Evolutionary conservation across 2,113 vertebrate genomes (phyloP), one percentile per base, ranked within the genome.

Genomic region (Typhlomys cinereus): DNA sequence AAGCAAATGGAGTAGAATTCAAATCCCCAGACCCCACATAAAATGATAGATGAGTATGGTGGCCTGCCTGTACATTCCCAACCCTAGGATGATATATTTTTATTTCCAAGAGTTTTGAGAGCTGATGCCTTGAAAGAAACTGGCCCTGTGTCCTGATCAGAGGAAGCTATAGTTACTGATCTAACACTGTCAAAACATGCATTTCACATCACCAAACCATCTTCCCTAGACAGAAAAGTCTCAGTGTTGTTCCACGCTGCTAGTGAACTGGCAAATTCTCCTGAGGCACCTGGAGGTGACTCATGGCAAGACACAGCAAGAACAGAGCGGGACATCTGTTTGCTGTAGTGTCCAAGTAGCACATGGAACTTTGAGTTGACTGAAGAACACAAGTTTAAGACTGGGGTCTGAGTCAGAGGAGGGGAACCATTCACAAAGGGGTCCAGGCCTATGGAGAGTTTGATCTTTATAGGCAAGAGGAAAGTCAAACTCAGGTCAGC

Each of bases 131-230:
- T 15, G 34, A 66, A 71, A 88, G 44, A 1, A 54, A 9, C 4
- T 27, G 20, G 31, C 36, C 2, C 20, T 11, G 0, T 62, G 66
- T 10, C 15, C 9, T 8, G 15, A 13, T 34, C 64, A 39, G 50
- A 20, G 27, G 46, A 73, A 79, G 57, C 5, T 39, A 6, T 34
- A 21, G 21, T 8, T 21, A 15, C 61, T 25, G 3, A 34, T 69
- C 21, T 23, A 44, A 31, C 7, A 11, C 18, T n/a, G 15, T 1
- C 1, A 61, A 82, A 69, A 50, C 0, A 1, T 9, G 34, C 13
- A 25, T 17, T 50, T 54, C 0, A 18, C 50, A 54, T 64, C 46
- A 73, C 66, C 12, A 20, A 13, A 15, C 2, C 13, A 1, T 29
- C 80, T 21, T 85, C 46, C 12, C 25, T 9, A 50, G 36, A n/a